These are phyloP conservation scores for Lanistes nyassanus DNA, from an alignment of 1,140 invertebrate species.

Conservation along the genomic window DNA sequence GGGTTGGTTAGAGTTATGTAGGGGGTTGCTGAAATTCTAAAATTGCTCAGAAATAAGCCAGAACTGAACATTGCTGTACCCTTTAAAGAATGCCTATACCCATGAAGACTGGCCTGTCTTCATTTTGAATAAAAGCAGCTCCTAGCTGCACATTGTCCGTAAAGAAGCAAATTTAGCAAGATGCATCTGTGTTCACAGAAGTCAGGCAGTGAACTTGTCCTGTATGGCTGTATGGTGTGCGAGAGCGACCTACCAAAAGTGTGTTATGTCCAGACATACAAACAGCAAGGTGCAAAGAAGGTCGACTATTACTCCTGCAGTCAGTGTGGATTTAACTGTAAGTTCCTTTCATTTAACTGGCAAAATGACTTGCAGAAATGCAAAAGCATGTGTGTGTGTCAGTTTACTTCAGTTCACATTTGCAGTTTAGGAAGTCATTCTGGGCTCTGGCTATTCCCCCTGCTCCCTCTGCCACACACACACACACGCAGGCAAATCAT, in stretches of 20 bases:
- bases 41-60: too few species aligned
- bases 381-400: not conserved
- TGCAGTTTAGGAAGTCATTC: too few species aligned
- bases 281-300: slow-evolving; percentile 34
- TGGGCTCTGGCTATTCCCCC: too few species aligned
- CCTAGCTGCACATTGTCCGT: too few species aligned
- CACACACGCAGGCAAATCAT: too few species aligned
- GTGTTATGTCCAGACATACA: slow-evolving; percentile 49
- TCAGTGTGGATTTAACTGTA: slow-evolving; percentile 57
- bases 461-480: too few species aligned
- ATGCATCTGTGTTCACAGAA: slow-evolving; percentile 38
- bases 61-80: not conserved
- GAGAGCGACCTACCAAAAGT: slow-evolving; percentile 59
- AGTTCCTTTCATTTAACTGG: slow-evolving; percentile 18
- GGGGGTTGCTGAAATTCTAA: too few species aligned
- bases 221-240: slow-evolving; percentile 44
- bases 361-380: not conserved
- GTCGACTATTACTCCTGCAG: slow-evolving; percentile 59
- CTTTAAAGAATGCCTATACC: not conserved
- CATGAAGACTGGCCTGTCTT: too few species aligned
- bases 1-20: too few species aligned
- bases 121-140: too few species aligned
- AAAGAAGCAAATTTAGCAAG: too few species aligned
- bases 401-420: not conserved
- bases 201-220: slow-evolving; percentile 55